Evolutionary conservation across 1,140 invertebrate genomes (phyloP), one percentile per base, ranked within the genome.

Genomic region (Heterodera carotae): DNA sequence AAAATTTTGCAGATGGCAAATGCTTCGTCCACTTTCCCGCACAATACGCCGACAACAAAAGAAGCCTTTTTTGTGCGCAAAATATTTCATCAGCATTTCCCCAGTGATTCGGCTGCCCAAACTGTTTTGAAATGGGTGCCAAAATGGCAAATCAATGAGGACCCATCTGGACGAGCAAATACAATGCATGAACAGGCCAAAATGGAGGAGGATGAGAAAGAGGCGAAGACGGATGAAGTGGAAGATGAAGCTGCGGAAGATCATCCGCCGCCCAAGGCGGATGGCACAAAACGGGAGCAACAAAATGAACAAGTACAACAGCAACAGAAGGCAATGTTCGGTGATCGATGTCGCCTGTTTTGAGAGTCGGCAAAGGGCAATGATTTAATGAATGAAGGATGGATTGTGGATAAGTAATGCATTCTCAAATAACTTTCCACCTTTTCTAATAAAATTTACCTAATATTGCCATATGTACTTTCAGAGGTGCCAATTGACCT

Each of bases 111-210:
- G 33, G 86, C 86, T 39, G 84, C 86, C 22, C n/a, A 79, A 27
- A 87, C 85, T 15, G 85, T 87, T 15, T 36, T 82, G 31, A 81
- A 77, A 39, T 87, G 85, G 85, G 81, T 85, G 67, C 85, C 85
- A 33, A 88, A 88, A 80, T 87, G 85, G 85, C 86, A 88, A 56
- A 69, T 69, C 29, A 88, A 83, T 76, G 79, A 80, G 39, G 85
- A 85, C 69, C 84, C 84, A 31, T 87, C 85, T 12, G 84, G 84
- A 29, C 74, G 84, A 15, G 81, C 84, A 22, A 77, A 70, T 34
- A 27, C 69, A 27, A 68, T 86, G 25, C 84, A 85, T 60, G 43
- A 81, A n/a, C 27, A 66, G 62, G 27, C 62, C 7, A 66, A 66
- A 22, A 22, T 1, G 33, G 62, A 34, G 25, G 62, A 66, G 25